Base-by-base conservation (phyloP, 2,797 vertebrate genomes). In the Coreius guichenoti region DNA sequence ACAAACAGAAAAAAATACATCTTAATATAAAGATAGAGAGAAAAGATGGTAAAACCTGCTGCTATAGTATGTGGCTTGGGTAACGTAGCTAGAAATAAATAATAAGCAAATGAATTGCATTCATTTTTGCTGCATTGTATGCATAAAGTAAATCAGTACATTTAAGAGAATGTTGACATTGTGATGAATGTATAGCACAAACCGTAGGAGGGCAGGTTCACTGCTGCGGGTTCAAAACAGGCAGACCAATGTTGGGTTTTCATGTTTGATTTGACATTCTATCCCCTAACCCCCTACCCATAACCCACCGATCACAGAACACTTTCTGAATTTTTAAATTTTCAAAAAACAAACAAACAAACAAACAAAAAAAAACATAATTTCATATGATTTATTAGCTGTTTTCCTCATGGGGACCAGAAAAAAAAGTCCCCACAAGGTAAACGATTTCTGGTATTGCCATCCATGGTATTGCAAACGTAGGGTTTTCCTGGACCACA, bases 141-240 rank as follows among this genome's bases (percentile, higher is more conserved):
- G 26, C 61, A 31, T 65, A 31, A 31, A 65, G 7, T 31, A 65
- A 65, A 65, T 65, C n/a, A 67, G 29, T 4, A n/a, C n/a, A n/a
- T 84, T 80, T 56, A 61, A 75, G 58, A 39, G 75, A 23, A 36
- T n/a, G 49, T 63, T 88, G 82, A 86, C 82, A 84, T 78, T 36
- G 33, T 82, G 78, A 84, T 86, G 65, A 79, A 88, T 86, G 33
- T 73, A 74, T 49, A 67, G 33, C 45, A 1, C 58, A 67, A 45
- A 61, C 65, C 23, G 1, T n/a, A 54, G 54, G 80, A 65, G 80
- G 33, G n/a, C 26, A 31, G 72, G 26, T 33, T n/a, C 13, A 56
- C 13, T 83, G 21, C 43, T 43, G 26, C 1, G 5, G 7, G 45
- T 39, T 54, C 21, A 31, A 75, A 83, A 65, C 29, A 51, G 58